Percentiles rank a stretch among this genome's conserved stretches.
These are phyloP conservation scores for Etheostoma nigrum DNA, from an alignment of 2,797 vertebrate species.

Conservation along the genomic window DNA sequence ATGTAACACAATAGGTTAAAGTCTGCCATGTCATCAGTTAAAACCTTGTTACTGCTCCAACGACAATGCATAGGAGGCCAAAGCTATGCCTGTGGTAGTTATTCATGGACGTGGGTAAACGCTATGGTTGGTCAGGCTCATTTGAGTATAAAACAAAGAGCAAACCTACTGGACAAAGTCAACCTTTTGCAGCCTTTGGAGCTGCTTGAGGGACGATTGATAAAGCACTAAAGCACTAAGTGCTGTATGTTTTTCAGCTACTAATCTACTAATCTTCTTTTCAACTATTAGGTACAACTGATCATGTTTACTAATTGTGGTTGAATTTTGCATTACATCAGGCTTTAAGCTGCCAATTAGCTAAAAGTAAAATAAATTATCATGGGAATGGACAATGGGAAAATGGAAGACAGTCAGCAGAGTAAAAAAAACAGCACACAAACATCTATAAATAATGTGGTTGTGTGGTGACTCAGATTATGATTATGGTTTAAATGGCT, in stretches of 20 bases:
- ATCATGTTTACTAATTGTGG: neutral
- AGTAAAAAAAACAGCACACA: constrained; percentile 26
- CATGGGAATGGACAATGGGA: neutral
- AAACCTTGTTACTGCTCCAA: constrained; percentile 17
- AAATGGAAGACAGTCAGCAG: constrained; percentile 7
- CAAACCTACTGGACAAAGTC: constrained; percentile 28
- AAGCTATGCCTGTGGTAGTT: constrained; percentile 17
- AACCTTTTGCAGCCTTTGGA: constrained; percentile 41
- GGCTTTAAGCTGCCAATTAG: neutral
- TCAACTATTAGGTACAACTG: neutral
- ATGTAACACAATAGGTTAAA: constrained; percentile 4
- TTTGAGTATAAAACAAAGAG: constrained; percentile 49
- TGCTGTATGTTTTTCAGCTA: neutral
- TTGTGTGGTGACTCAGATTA: constrained; percentile 18
- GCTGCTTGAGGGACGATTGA: constrained; percentile 18
- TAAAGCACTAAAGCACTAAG: constrained; percentile 28
- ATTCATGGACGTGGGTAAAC: constrained; percentile 34
- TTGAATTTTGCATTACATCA: neutral
- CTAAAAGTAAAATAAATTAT: constrained; percentile 7
- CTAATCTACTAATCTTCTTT: too few species aligned
- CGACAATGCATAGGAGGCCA: constrained; percentile 20
- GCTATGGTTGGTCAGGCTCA: constrained; percentile 43
- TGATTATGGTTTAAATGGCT: constrained; percentile 52
- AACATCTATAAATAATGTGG: constrained; percentile 30
- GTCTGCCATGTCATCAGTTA: constrained; percentile 37